Conservation (phyloP, 2,888 invertebrate genomes). For the Dasypogon diadema region DNA sequence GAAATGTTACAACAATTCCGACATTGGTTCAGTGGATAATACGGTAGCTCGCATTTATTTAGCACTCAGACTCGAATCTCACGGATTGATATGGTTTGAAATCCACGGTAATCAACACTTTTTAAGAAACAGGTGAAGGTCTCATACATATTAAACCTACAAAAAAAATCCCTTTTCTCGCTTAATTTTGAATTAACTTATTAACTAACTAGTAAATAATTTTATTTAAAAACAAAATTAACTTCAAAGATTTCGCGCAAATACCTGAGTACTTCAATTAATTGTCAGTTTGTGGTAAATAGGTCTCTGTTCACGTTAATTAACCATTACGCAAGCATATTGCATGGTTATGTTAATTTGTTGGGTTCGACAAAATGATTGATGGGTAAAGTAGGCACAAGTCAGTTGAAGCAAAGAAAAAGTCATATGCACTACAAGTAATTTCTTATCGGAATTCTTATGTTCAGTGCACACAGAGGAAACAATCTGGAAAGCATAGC, state of each 20-base stretch:
- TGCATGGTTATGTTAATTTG: neutral
- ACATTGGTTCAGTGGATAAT: no score
- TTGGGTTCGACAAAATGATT: neutral
- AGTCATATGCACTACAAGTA: neutral
- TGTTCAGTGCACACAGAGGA: neutral
- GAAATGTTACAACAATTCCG: no score
- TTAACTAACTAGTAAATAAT: no score
- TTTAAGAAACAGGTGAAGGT: no score
- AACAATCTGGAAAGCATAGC: neutral
- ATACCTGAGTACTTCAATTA: slow-evolving; percentile 3
- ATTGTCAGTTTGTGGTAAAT: neutral
- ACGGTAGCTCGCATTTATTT: no score
- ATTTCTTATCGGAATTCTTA: neutral
- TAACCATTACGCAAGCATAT: neutral
- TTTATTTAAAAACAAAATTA: no score
- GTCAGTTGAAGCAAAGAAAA: neutral
- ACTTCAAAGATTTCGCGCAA: neutral
- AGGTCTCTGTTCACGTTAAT: neutral
- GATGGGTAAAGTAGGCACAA: neutral
- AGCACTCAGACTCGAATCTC: no score
- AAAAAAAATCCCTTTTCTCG: no score
- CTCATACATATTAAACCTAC: no score
- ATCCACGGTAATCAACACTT: no score
- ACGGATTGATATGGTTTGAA: no score
- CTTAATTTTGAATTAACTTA: no score